Conservation (phyloP, 2,888 invertebrate species). For the Coelogynopora nodosa region DNA sequence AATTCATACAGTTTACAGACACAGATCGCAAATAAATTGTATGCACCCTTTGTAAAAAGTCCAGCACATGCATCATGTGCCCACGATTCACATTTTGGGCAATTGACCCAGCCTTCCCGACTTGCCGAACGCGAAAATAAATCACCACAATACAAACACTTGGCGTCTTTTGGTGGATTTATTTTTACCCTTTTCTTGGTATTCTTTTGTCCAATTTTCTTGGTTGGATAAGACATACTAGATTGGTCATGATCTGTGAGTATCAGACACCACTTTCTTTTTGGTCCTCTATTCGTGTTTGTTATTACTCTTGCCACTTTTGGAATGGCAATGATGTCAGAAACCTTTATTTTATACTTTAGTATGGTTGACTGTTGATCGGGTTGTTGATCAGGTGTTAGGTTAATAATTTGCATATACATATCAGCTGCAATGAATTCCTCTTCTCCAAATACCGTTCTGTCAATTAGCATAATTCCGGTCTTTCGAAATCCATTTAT, state of each 20-base stretch:
- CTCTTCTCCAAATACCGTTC: neutral
- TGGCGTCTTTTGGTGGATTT: neutral
- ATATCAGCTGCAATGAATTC: slow-evolving; percentile 17
- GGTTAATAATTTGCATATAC: neutral
- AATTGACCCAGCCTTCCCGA: neutral
- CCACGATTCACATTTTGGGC: neutral
- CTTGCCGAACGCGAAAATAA: neutral
- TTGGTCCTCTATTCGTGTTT: neutral
- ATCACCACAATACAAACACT: slow-evolving; percentile 12
- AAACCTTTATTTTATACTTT: neutral
- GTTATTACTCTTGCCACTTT: neutral
- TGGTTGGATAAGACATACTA: neutral
- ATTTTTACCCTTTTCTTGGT: too few species aligned
- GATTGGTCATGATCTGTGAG: neutral
- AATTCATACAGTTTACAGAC: too few species aligned
- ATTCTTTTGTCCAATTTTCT: neutral
- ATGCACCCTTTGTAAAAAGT: neutral
- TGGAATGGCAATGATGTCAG: neutral
- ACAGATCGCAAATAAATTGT: slow-evolving; percentile 3
- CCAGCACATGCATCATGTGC: slow-evolving; percentile 1
- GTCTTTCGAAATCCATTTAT: neutral
- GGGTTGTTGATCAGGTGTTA: neutral
- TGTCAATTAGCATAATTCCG: neutral
- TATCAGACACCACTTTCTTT: neutral
- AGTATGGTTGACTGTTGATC: too few species aligned